phyloP scores from a whole-genome alignment of 1,140 invertebrate genomes.

The Parapsyche elsis region DNA sequence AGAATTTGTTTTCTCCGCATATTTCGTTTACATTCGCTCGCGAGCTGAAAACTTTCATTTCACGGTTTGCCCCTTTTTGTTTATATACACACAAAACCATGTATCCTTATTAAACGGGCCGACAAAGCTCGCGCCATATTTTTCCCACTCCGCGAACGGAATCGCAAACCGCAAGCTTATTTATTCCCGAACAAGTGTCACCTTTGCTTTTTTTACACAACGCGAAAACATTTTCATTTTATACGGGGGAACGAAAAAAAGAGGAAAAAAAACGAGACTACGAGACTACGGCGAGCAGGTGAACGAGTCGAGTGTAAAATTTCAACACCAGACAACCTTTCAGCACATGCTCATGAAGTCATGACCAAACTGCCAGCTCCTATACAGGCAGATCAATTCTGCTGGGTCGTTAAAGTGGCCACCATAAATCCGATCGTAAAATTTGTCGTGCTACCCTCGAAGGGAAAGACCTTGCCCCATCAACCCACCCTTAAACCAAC shows the following conservation, averaged over 20 bases:
- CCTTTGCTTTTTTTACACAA: not conserved
- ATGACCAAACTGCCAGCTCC: not conserved
- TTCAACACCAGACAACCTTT: not conserved
- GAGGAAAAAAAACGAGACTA: too few relatives aligned
- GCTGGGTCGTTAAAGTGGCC: conserved; percentile 41
- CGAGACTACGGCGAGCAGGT: not conserved
- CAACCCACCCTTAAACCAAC: not conserved
- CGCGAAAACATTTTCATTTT: not conserved
- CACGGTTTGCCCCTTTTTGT: conserved; percentile 3
- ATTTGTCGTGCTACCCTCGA: conserved; percentile 31
- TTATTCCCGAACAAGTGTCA: conserved; percentile 21
- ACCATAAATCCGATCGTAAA: conserved; percentile 39
- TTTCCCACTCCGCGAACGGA: too few relatives aligned
- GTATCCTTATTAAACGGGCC: conserved; percentile 18
- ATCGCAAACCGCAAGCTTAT: not conserved
- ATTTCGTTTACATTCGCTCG: conserved; percentile 17
- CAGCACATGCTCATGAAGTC: not conserved
- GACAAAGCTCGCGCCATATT: conserved; percentile 17
- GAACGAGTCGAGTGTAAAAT: not conserved
- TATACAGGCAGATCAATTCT: conserved; percentile 24
- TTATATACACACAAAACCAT: not conserved
- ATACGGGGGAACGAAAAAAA: too few relatives aligned
- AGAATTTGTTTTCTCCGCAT: not conserved
- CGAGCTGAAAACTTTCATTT: conserved; percentile 26
- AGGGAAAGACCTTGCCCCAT: conserved; percentile 23